Conservation (phyloP, 2,113 vertebrate genomes). For the Danio rerio region GRCz12tu NC_133181.1:25770501-25771000, state of each 20-base stretch:
- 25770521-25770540: not conserved
- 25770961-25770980: not conserved
- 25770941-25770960: not conserved
- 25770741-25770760: not conserved
- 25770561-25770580: constrained; percentile 32
- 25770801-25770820: not conserved
- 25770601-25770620: constrained; percentile 16
- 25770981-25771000: too few species aligned
- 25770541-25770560: constrained; percentile 13
- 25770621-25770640: constrained; percentile 8
- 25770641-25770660: constrained; percentile 25
- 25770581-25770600: constrained; percentile 16
- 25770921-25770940: not conserved
- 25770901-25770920: not conserved
- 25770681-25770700: constrained; percentile 2
- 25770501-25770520: constrained; percentile 9
- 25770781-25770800: not conserved
- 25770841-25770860: too few species aligned
- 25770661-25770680: constrained; percentile 24
- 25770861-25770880: constrained; percentile 58
- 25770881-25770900: constrained; percentile 53
- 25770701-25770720: constrained; percentile 9
- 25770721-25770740: not conserved
- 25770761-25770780: constrained; percentile 6
- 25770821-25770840: not conserved